phyloP scores from a whole-genome alignment of 2,113 vertebrate species.

The Daboia siamensis region DNA sequence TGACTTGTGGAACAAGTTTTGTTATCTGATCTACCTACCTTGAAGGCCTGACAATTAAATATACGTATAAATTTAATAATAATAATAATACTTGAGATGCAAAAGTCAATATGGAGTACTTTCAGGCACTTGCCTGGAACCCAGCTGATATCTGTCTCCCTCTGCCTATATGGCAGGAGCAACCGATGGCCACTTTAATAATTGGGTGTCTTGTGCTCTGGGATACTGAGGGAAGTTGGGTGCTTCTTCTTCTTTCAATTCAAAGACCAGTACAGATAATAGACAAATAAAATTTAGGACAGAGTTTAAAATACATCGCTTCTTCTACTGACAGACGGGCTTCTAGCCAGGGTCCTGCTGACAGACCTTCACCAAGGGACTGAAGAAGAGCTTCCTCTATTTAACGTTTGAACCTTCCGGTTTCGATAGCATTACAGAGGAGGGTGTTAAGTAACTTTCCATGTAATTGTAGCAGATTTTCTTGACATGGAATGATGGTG shows the following conservation, averaged over 20 bases:
- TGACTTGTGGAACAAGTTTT: neutral
- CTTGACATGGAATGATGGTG: no score
- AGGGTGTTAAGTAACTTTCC: neutral
- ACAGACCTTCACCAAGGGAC: neutral
- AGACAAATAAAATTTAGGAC: no score
- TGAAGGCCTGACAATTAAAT: neutral
- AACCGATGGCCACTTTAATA: neutral
- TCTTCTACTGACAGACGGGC: neutral
- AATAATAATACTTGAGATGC: neutral
- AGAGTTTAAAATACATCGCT: neutral
- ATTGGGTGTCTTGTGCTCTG: neutral
- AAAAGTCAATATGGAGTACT: neutral
- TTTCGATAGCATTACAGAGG: neutral
- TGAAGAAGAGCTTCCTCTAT: neutral
- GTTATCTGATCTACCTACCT: neutral
- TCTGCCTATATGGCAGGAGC: neutral
- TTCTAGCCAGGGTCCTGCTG: neutral
- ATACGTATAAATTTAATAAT: neutral
- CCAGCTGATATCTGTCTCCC: neutral
- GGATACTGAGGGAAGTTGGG: neutral
- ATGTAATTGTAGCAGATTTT: neutral
- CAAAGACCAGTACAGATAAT: no score
- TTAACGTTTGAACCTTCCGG: neutral
- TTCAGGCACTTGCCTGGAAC: neutral
- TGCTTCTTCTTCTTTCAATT: neutral